Percentiles rank a stretch among this genome's conserved stretches.
Conservation (phyloP, 2,797 vertebrate species). For the Pantherophis vulpinus region DNA sequence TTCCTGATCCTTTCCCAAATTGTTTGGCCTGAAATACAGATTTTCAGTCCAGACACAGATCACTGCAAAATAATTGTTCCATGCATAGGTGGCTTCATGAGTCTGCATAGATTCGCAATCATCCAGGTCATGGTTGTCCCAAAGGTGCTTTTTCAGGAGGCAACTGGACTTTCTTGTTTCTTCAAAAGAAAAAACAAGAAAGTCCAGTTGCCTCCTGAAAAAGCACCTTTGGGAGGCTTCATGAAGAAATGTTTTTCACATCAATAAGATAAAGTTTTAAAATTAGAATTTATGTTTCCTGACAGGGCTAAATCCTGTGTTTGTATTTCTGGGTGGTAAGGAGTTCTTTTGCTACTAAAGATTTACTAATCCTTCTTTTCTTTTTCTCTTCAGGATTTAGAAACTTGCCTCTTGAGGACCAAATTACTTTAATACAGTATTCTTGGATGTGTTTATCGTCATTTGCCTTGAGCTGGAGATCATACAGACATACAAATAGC, state of each 20-base stretch:
- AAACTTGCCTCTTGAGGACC: slow-evolving; percentile 97
- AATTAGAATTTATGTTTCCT: background rate
- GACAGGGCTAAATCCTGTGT: background rate
- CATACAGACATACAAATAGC: slow-evolving; percentile 98
- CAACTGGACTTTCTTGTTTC: no score
- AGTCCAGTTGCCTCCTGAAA: no score
- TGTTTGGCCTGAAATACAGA: background rate
- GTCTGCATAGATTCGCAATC: no score
- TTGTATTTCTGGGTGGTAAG: background rate
- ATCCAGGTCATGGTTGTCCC: no score
- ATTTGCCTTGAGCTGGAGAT: slow-evolving; percentile 98
- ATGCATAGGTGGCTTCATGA: background rate
- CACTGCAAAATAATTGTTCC: background rate
- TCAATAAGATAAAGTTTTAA: background rate
- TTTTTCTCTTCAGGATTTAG: slow-evolving; percentile 87
- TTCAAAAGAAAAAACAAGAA: no score
- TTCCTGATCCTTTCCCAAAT: background rate
- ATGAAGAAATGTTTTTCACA: background rate
- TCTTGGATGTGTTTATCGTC: slow-evolving; percentile 99
- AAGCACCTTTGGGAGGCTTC: background rate
- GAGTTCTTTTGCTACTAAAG: background rate
- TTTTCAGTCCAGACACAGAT: background rate
- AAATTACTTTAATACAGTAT: slow-evolving; percentile 99
- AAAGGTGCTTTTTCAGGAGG: no score
- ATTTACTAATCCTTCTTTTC: background rate